Evolutionary conservation across 2,888 invertebrate genomes (phyloP).

Genomic region (Acleris laterana): DNA sequence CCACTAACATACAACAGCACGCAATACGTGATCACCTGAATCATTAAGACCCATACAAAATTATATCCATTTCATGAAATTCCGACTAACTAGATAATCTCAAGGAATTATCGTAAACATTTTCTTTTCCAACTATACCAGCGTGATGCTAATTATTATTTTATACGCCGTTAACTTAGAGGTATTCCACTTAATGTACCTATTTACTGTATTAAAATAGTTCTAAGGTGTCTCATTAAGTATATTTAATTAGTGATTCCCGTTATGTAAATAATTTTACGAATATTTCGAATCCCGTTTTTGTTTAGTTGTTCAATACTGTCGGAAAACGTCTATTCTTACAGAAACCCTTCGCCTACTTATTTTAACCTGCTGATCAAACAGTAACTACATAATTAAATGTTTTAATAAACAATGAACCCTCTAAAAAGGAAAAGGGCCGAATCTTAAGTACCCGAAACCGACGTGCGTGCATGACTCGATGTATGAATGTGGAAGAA

Average conservation of each 20-base stretch:
- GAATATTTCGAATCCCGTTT: too few relatives aligned
- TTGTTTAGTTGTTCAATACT: too few relatives aligned
- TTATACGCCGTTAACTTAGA: conserved; percentile 17
- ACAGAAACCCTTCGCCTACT: too few relatives aligned
- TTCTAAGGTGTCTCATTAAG: conserved; percentile 6
- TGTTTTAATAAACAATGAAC: too few relatives aligned
- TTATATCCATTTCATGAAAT: conserved; percentile 43
- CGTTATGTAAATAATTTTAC: background rate
- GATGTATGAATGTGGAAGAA: too few relatives aligned
- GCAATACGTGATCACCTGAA: conserved; percentile 54
- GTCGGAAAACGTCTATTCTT: too few relatives aligned
- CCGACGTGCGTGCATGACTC: too few relatives aligned
- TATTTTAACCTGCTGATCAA: too few relatives aligned
- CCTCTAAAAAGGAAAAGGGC: too few relatives aligned
- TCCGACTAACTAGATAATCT: conserved; percentile 1
- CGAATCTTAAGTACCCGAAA: too few relatives aligned
- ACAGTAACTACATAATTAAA: too few relatives aligned
- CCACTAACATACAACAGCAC: conserved; percentile 49
- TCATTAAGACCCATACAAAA: conserved; percentile 51
- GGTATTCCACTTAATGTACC: conserved; percentile 2
- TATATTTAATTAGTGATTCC: conserved; percentile 5
- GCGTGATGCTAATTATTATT: conserved; percentile 24
- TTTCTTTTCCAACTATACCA: background rate
- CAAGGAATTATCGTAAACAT: background rate
- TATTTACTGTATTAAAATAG: background rate